These are phyloP conservation scores for Turritopsis rubra DNA, from an alignment of 30 jellyfish, hydroid and myxozoan species.

Conservation along the genomic window DNA sequence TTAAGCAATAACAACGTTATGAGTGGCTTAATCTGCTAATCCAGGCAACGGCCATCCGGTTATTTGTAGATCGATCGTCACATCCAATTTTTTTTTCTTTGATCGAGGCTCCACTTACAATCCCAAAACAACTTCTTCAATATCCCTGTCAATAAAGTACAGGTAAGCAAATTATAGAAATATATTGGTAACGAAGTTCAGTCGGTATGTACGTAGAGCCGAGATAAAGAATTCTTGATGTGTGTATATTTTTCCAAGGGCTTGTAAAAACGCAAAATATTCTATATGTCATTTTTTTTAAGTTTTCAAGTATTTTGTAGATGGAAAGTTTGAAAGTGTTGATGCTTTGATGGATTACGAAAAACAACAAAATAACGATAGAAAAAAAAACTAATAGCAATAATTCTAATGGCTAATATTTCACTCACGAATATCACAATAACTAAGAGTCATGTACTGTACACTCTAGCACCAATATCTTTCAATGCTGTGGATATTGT, in stretches of 20 bases:
- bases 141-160: neutral
- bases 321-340: neutral
- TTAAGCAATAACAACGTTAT: neutral
- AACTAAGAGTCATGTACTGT: neutral
- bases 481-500: neutral
- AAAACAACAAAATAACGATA: neutral
- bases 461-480: neutral
- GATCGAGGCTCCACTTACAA: neutral
- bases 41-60: neutral
- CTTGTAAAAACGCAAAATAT: neutral
- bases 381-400: neutral
- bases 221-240: neutral
- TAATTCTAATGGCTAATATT: neutral
- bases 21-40: neutral
- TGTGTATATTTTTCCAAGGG: neutral
- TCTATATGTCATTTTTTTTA: neutral
- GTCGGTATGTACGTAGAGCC: neutral
- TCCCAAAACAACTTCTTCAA: neutral
- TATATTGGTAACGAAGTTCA: neutral
- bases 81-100: neutral
- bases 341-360: neutral
- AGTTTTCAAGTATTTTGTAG: neutral
- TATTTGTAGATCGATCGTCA: neutral
- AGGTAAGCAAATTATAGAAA: neutral
- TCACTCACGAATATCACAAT: neutral